Evolutionary conservation across 2,113 vertebrate species (phyloP).

Genomic region (Epinephelus moara): DNA sequence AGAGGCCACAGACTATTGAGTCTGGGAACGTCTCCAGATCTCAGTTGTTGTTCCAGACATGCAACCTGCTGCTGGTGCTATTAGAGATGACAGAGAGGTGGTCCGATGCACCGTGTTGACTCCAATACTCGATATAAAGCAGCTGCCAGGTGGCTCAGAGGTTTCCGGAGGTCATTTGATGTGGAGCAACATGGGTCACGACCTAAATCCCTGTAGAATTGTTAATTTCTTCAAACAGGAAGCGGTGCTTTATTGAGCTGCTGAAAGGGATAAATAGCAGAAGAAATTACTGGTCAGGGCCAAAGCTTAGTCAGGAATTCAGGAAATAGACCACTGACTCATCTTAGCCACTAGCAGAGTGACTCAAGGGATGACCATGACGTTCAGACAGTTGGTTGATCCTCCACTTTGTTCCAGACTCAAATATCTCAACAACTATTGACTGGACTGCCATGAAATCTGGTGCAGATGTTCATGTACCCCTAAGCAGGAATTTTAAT

Average conservation of each 20-base stretch:
- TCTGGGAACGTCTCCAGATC: slow-evolving; percentile 79
- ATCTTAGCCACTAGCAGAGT: neutral
- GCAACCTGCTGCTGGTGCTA: slow-evolving; percentile 61
- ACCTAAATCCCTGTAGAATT: slow-evolving; percentile 45
- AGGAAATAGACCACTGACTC: neutral
- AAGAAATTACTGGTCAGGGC: slow-evolving; percentile 5
- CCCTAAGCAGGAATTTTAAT: neutral
- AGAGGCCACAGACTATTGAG: slow-evolving; percentile 66
- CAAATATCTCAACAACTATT: neutral
- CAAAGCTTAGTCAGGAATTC: slow-evolving; percentile 17
- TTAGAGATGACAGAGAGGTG: slow-evolving; percentile 50
- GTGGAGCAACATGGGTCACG: slow-evolving; percentile 26
- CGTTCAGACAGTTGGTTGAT: neutral
- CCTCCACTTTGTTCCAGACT: neutral
- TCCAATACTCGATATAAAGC: slow-evolving; percentile 27
- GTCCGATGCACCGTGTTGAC: slow-evolving; percentile 34
- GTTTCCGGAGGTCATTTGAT: slow-evolving; percentile 51
- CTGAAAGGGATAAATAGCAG: slow-evolving; percentile 43
- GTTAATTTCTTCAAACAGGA: slow-evolving; percentile 43
- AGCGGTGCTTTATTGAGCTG: slow-evolving; percentile 7
- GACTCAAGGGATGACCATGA: neutral
- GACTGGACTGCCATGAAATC: neutral
- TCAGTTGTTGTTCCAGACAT: slow-evolving; percentile 63
- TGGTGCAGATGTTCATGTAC: neutral
- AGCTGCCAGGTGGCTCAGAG: slow-evolving; percentile 51